Percentiles rank a stretch among this genome's conserved stretches.
These are phyloP conservation scores for Drosophila sulfurigaster DNA, from an alignment of 1,140 invertebrate genomes.

Conservation along the genomic window DNA sequence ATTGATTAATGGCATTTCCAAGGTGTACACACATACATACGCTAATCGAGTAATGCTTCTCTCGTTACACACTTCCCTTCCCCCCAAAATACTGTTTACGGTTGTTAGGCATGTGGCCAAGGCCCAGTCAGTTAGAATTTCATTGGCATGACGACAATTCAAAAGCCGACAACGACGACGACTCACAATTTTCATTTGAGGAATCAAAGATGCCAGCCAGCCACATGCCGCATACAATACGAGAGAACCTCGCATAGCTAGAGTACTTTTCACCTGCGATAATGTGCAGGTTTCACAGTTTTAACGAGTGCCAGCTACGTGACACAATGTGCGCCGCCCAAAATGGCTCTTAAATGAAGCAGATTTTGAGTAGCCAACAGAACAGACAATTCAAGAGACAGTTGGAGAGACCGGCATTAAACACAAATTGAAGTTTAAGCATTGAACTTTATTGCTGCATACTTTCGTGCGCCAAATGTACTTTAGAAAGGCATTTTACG, in stretches of 20 bases:
- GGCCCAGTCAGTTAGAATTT: slow-evolving; percentile 15
- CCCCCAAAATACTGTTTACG: not conserved
- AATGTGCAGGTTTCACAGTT: slow-evolving; percentile 34
- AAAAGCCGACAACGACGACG: slow-evolving; percentile 4
- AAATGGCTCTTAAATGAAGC: slow-evolving; percentile 14
- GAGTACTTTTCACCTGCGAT: slow-evolving; percentile 9
- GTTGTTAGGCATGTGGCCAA: slow-evolving; percentile 35
- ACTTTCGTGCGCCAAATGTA: slow-evolving; percentile 1
- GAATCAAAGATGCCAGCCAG: slow-evolving; percentile 38
- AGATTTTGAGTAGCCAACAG: not conserved
- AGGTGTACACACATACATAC: slow-evolving; percentile 21
- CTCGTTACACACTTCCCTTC: not conserved
- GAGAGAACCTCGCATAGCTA: not conserved
- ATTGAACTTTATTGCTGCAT: slow-evolving; percentile 15
- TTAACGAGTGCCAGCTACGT: slow-evolving; percentile 16
- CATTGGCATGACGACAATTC: slow-evolving; percentile 31
- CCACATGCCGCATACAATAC: slow-evolving; percentile 11
- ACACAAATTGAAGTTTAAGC: slow-evolving; percentile 4
- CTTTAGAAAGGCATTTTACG: not conserved
- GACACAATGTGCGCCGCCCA: not conserved
- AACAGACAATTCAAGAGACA: not conserved
- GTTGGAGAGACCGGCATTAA: not conserved
- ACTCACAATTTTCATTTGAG: slow-evolving; percentile 37
- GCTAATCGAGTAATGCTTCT: slow-evolving; percentile 19
- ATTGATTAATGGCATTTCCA: slow-evolving; percentile 75